These are phyloP conservation scores for Campylomormyrus numenius DNA, from an alignment of 2,113 vertebrate species.

Conservation along the genomic window DNA sequence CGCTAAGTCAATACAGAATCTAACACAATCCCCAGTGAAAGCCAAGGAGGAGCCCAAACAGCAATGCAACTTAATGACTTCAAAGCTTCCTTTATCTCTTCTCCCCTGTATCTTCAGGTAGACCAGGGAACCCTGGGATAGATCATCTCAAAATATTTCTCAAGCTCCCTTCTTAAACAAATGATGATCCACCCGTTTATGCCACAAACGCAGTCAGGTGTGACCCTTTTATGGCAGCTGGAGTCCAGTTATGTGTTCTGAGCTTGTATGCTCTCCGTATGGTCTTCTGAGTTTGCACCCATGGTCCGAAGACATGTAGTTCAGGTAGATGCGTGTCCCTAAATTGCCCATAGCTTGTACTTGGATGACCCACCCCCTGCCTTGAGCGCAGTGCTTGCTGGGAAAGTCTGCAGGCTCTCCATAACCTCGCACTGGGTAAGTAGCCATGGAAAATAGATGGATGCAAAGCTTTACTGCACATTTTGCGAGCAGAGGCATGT, in stretches of 20 bases:
- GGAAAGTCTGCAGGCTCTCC: neutral
- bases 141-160: neutral
- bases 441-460: neutral
- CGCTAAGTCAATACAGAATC: neutral
- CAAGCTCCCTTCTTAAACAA: neutral
- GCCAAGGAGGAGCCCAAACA: neutral
- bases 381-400: neutral
- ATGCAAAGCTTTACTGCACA: neutral
- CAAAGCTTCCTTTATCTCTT: neutral
- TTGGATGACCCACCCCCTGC: neutral
- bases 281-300: neutral
- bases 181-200: neutral
- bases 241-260: neutral
- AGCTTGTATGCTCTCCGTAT: neutral
- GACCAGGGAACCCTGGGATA: neutral
- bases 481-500: neutral
- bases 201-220: neutral
- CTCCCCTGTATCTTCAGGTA: neutral
- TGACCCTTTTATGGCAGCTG: too few species aligned
- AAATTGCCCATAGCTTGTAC: neutral
- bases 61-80: neutral
- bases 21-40: neutral
- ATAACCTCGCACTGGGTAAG: neutral
- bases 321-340: neutral
- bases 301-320: neutral